Conservation (phyloP, 2,888 invertebrate species). For the Phyto melanocephala region DNA sequence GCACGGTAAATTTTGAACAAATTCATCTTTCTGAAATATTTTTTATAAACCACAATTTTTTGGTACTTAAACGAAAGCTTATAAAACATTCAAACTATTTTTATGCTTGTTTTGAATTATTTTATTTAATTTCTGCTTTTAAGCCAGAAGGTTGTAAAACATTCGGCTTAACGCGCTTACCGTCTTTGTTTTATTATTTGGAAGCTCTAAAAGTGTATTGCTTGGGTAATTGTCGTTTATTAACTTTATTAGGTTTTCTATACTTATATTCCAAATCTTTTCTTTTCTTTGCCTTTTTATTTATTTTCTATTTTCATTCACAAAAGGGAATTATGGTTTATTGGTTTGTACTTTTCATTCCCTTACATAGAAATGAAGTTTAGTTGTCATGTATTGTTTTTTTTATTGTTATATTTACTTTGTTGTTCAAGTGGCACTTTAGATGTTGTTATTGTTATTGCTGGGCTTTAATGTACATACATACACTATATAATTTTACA, state of each 20-base stretch:
- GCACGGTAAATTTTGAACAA: too few species aligned
- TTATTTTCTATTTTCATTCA: background rate
- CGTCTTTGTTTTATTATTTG: background rate
- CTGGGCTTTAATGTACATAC: background rate
- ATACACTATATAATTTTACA: background rate
- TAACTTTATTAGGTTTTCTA: conserved; percentile 11
- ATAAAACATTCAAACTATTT: too few species aligned
- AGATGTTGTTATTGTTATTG: background rate
- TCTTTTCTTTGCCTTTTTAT: background rate
- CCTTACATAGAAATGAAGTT: conserved; percentile 33
- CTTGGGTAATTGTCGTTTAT: conserved; percentile 39
- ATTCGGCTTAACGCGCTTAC: background rate
- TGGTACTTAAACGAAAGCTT: too few species aligned
- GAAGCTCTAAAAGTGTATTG: conserved; percentile 62
- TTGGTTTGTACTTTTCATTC: conserved; percentile 43
- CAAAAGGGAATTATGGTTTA: conserved; percentile 62
- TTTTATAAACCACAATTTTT: too few species aligned
- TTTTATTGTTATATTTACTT: conserved; percentile 4
- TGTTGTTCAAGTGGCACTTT: conserved; percentile 25
- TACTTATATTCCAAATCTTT: conserved; percentile 5
- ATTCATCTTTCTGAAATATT: too few species aligned
- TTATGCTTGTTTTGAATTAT: too few species aligned
- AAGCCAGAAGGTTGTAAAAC: too few species aligned
- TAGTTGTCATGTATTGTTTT: conserved; percentile 23
- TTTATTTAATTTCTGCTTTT: too few species aligned